Evolutionary conservation across 1,140 invertebrate species (phyloP), one percentile per base, ranked within the genome.

Genomic region (Stenopsyche tienmushanensis): DNA sequence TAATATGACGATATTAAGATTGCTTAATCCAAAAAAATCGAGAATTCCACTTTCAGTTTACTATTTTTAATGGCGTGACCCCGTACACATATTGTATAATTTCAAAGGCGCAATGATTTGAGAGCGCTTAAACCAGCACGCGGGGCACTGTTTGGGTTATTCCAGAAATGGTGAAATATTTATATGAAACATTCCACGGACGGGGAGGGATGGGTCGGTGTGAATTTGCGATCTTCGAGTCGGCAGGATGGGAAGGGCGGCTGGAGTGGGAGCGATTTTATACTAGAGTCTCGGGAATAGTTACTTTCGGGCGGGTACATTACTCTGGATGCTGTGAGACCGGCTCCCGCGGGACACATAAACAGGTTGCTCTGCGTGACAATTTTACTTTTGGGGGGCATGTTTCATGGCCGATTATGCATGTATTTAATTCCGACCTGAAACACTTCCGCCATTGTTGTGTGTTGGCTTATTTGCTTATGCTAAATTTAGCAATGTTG

Each of bases 121-220:
- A n/a, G n/a, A n/a, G n/a, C n/a, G n/a, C n/a, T n/a, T n/a, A n/a
- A n/a, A n/a, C n/a, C n/a, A n/a, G n/a, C n/a, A n/a, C n/a, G n/a
- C n/a, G n/a, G n/a, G n/a, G n/a, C n/a, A n/a, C n/a, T n/a, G n/a
- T n/a, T n/a, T n/a, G n/a, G n/a, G n/a, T n/a, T n/a, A n/a, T 47
- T 5, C 44, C 44, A 18, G 17, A 47, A 47, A 47, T 47, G 44
- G 41, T 60, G 57, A 60, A 60, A 60, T 60, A 60, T 60, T 60
- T 47, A 60, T 60, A 60, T 60, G 57, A 60, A 60, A 60, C 57
- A 60, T 60, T 60, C 57, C 44, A 15, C 23, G n/a, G n/a, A n/a
- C n/a, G n/a, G n/a, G n/a, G n/a, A n/a, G n/a, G n/a, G n/a, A n/a
- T n/a, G n/a, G n/a, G n/a, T n/a, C 44, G 44, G 18, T 13, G 44